Evolutionary conservation across 1,140 invertebrate genomes (phyloP), one percentile per base, ranked within the genome.

Genomic region (Drosophila sp.): DNA sequence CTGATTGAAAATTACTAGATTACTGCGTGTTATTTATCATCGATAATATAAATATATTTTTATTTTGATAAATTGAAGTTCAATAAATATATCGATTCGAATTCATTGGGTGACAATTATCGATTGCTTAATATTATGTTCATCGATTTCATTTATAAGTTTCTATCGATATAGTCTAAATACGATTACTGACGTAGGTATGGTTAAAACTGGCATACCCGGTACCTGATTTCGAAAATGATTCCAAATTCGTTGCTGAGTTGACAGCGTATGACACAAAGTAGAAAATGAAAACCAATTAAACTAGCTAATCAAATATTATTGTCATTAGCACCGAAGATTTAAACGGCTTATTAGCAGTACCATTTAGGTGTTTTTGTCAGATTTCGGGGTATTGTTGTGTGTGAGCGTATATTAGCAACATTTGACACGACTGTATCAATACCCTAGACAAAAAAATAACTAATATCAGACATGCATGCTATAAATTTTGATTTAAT

Each of bases 271-370:
- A 65, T 83, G 76, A 84, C 80, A 84, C 67, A 84, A 84, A 63
- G 73, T 79, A 73, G 54, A 71, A 84, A 77, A 78, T 65, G 50
- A 84, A 84, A 84, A 80, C 72, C 81, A 86, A 86, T 87, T 78
- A 78, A 87, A 87, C 64, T 63, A 78, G 82, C 82, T 87, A 82
- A 87, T 76, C 78, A 87, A 82, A 78, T 87, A 80, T 78, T 87
- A 87, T 89, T 86, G 82, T 76, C 64, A 87, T 86, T 86, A 86
- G 82, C 82, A 81, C 78, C 48, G 40, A 56, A 48, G 67, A 70
- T 81, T 87, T 87, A 87, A 87, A 82, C 78, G 78, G 82, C 82
- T 76, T 82, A 87, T 87, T 87, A 87, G 82, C 82, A 82, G 59
- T 67, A 78, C 66, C 81, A 86, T 84, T 81, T 81, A 75, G 81